Evolutionary conservation across 53 echinoderm and acorn worm genomes (phyloP).

Genomic region (Glandiceps talaboti): DNA sequence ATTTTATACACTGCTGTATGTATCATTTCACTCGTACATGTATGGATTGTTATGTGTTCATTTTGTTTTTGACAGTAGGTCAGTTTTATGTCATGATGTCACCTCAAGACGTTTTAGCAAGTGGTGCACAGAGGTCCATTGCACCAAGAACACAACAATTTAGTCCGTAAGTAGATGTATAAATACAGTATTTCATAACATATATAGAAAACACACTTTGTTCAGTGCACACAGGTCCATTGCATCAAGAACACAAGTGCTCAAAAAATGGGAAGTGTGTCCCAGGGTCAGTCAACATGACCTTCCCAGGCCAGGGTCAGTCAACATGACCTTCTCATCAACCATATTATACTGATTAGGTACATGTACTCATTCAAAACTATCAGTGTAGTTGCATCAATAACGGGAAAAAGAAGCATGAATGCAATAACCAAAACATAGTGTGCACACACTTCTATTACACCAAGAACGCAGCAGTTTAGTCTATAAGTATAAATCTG

Average conservation of each 20-base stretch:
- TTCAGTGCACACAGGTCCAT: neutral
- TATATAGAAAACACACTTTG: neutral
- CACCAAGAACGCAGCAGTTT: constrained; percentile 16
- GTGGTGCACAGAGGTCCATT: constrained; percentile 80
- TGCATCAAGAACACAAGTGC: neutral
- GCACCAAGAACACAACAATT: constrained; percentile 89
- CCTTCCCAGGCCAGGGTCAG: too few species aligned
- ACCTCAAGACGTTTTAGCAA: constrained; percentile 88
- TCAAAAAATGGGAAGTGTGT: neutral
- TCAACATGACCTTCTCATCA: too few species aligned
- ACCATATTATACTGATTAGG: too few species aligned
- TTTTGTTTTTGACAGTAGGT: constrained; percentile 22
- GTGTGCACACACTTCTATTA: constrained; percentile 80
- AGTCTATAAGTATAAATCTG: neutral
- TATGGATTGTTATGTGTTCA: too few species aligned
- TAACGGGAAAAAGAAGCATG: too few species aligned
- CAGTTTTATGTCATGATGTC: constrained; percentile 99
- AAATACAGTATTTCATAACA: neutral
- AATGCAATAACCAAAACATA: too few species aligned
- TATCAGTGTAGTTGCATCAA: too few species aligned
- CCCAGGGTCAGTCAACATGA: too few species aligned
- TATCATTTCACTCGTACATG: too few species aligned
- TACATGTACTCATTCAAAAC: too few species aligned
- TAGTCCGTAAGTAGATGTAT: constrained; percentile 54
- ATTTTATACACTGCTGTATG: too few species aligned